Base-by-base conservation (phyloP, 2,888 invertebrate genomes). In the Anorthoa munda region DNA sequence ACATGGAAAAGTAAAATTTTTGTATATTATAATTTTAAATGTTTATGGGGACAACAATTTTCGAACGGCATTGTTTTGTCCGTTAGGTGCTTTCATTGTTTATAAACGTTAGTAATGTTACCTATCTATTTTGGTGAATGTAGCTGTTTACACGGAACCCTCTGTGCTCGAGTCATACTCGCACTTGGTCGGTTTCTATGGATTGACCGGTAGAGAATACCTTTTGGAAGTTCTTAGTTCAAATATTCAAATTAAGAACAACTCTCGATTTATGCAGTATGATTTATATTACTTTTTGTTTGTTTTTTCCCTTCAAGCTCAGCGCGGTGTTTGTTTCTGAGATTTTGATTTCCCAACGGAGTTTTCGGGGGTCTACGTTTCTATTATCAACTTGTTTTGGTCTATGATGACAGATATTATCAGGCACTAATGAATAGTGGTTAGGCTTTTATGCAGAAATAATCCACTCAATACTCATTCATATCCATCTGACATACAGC, bases 311-410 rank as follows among this genome's bases (percentile, higher is more conserved):
- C 18, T 61, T 63, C 59, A n/a, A 26, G 31, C 31, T 13, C 53
- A n/a, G 5, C 13, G 13, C 21, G 21, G 18, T 59, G 26, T 58
- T 69, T 21, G 23, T 80, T 59, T 56, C 63, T 51, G 56, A 61
- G 70, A 70, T 64, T 77, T 71, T 66, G 77, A 81, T 81, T 81
- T 73, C 73, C 73, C 70, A 46, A 55, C 17, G 73, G 81, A 55
- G 48, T 66, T 51, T 69, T 59, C 15, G 58, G 23, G 39, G 15
- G 2, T 15, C 46, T 7, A 21, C n/a, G 7, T 51, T 46, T 61
- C 31, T 75, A 68, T 68, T 68, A 75, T 68, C 45, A 56, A 50
- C 12, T 15, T 18, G 46, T 4, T 21, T 21, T 66, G 50, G 60
- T 50, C 18, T 58, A 46, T 50, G 55, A 70, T 17, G 11, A 23